Evolutionary conservation across 2,888 invertebrate genomes (phyloP).

Genomic region (Vesta saturnalis): DNA sequence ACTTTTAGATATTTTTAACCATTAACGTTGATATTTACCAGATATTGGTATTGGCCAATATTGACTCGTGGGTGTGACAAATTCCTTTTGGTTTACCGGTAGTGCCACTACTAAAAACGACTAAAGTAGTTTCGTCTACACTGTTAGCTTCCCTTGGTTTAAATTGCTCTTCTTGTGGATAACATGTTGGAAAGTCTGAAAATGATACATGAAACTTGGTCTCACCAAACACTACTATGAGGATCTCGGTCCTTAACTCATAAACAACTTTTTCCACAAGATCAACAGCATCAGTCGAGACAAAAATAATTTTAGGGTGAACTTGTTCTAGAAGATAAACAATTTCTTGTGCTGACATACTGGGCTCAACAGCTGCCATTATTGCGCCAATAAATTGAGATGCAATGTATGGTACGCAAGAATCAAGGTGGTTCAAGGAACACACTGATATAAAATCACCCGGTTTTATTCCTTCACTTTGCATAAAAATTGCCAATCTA

Average conservation of each 20-base stretch:
- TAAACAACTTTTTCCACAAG: background rate
- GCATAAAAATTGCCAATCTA: background rate
- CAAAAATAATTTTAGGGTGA: conserved; percentile 4
- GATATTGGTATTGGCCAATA: background rate
- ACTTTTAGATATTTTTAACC: background rate
- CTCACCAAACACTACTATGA: background rate
- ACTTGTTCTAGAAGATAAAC: background rate
- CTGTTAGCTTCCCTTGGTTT: background rate
- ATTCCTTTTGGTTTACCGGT: conserved; percentile 46
- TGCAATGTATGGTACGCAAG: background rate
- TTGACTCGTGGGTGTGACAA: background rate
- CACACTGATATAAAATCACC: background rate
- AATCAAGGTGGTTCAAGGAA: background rate
- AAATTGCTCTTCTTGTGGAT: background rate
- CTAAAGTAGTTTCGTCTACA: background rate
- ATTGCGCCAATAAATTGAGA: background rate
- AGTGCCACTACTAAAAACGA: conserved; percentile 37
- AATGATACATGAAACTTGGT: background rate
- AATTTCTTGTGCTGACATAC: background rate
- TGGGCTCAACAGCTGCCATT: background rate
- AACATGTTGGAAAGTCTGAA: background rate
- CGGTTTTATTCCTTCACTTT: background rate
- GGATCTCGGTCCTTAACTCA: background rate
- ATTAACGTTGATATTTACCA: background rate
- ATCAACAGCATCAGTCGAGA: background rate